Evolutionary conservation across 2,888 invertebrate species (phyloP), one percentile per base, ranked within the genome.

Genomic region (Chironomus riparius): DNA sequence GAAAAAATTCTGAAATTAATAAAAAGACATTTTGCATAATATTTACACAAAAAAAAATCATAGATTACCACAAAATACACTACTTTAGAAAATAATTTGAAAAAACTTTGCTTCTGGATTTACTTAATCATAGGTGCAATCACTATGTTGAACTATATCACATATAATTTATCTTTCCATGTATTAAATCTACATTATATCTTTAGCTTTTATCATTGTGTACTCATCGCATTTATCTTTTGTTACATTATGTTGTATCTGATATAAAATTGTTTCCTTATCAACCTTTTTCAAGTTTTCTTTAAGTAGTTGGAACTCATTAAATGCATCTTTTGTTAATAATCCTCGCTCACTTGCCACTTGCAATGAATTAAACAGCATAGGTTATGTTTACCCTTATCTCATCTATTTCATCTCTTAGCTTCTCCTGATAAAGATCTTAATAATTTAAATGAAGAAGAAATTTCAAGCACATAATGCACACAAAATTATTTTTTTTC

Each of bases 401-500:
- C 28, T 72, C 61, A 61, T 61, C 21, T 56, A 50, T 70, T 4
- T 50, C 70, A 24, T 48, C n/a, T 56, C n/a, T 56, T 56, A 10
- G 10, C 15, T 22, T 24, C 22, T 65, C 2, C 21, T 71, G 61
- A 72, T 72, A 62, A 56, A 61, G 72, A 72, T 72, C 72, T 72
- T 72, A 72, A 72, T 72, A 72, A 72, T 72, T 72, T 72, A 72
- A 72, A 72, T 62, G 61, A 72, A 72, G 47, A 48, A 70, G n/a
- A 70, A 50, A 47, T 22, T 15, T 24, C 10, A 56, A 70, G 47
- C 48, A 50, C 24, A 18, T 65, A 22, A 22, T 65, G 22, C n/a
- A 38, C 38, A 38, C 38, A 38, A 38, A 38, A 38, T 38, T 38
- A 38, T 38, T 38, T 38, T 38, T 38, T 38, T 38, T 38, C 38